phyloP scores from a whole-genome alignment of 30 jellyfish, hydroid and myxozoan genomes.

The Hydractinia symbiolongicarpus region DNA sequence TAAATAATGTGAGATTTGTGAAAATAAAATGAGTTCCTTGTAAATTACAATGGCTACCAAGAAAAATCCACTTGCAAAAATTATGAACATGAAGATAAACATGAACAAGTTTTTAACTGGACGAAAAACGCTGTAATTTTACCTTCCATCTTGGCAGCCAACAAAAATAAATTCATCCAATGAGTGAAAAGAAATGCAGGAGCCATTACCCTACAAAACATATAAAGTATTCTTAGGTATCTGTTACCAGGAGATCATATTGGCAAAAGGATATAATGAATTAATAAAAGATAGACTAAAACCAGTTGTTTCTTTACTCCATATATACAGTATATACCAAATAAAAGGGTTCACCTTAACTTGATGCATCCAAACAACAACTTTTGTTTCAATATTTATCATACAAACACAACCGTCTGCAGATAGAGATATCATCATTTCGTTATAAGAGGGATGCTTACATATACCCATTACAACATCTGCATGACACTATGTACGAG shows the following conservation, averaged over 20 bases:
- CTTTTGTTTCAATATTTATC: background rate
- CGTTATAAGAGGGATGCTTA: slow-evolving; percentile 17
- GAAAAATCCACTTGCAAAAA: no score
- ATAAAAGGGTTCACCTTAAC: background rate
- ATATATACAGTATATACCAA: background rate
- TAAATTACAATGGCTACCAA: no score
- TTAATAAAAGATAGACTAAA: no score
- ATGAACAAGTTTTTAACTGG: background rate
- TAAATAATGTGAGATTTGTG: no score
- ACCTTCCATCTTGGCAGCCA: slow-evolving; percentile 30
- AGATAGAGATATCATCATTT: slow-evolving; percentile 6
- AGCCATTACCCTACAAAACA: slow-evolving; percentile 19
- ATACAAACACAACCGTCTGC: slow-evolving; percentile 5
- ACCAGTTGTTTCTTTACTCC: background rate
- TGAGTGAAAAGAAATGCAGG: slow-evolving; percentile 5
- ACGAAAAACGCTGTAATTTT: background rate
- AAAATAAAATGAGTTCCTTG: no score
- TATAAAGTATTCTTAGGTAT: background rate
- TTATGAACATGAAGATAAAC: background rate
- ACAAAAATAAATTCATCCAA: slow-evolving; percentile 3
- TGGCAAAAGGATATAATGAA: background rate
- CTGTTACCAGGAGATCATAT: background rate
- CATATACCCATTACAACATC: slow-evolving; percentile 16
- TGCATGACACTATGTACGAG: slow-evolving; percentile 23
- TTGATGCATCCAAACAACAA: background rate